These are phyloP conservation scores for Lepetodrilus schrolli DNA, from an alignment of 2,888 invertebrate species.

Conservation along the genomic window DNA sequence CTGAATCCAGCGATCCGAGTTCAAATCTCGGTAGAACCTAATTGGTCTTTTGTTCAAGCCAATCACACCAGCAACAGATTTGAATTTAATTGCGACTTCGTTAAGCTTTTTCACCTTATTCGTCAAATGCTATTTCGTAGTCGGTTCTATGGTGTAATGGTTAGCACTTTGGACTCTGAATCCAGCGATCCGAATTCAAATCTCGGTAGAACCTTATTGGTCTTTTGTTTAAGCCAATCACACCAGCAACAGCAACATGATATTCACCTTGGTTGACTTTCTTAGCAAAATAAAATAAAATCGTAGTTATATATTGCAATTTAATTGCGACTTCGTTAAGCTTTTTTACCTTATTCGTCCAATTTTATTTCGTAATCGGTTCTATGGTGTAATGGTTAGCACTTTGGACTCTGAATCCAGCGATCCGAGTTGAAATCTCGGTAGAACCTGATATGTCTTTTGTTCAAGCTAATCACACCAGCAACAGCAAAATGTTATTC, in stretches of 20 bases:
- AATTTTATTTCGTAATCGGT: not conserved
- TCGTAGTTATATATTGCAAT: not conserved
- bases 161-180: too few relatives aligned
- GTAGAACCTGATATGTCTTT: not conserved
- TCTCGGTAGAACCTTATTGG: conserved; percentile 39
- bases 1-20: conserved; percentile 52
- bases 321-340: not conserved
- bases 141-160: too few relatives aligned
- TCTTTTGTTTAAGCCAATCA: not conserved
- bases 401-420: conserved; percentile 51
- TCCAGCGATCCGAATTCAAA: conserved; percentile 52
- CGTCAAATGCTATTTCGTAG: not conserved
- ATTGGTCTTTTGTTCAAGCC: not conserved
- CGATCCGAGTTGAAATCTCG: conserved; percentile 52
- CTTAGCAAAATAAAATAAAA: too few relatives aligned
- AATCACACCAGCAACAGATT: not conserved
- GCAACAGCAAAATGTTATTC: too few relatives aligned
- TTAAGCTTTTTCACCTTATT: not conserved
- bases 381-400: too few relatives aligned
- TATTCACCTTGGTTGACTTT: too few relatives aligned
- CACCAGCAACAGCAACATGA: too few relatives aligned
- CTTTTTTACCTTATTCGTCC: not conserved
- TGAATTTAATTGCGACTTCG: not conserved
- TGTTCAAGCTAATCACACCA: not conserved
- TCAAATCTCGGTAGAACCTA: conserved; percentile 43